These are phyloP conservation scores for Bembecia ichneumoniformis DNA, from an alignment of 2,888 invertebrate genomes.

Conservation along the genomic window DNA sequence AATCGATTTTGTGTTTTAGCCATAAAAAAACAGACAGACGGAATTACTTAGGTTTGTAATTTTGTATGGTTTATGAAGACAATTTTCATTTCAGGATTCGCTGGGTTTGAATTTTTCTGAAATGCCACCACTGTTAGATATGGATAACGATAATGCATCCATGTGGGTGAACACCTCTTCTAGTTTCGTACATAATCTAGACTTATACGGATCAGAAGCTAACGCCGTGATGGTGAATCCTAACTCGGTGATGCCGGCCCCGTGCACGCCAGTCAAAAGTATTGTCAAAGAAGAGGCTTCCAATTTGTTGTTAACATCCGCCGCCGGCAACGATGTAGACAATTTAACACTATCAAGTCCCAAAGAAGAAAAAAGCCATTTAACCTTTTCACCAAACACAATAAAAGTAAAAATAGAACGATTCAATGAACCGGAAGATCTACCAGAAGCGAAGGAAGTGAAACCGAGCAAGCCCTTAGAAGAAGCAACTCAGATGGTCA, in stretches of 20 bases:
- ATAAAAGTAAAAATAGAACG: constrained; percentile 69
- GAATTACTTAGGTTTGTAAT: background rate
- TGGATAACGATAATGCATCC: constrained; percentile 76
- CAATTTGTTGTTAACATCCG: constrained; percentile 59
- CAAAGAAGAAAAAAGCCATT: constrained; percentile 77
- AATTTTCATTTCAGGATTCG: constrained; percentile 57
- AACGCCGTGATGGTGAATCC: constrained; percentile 90
- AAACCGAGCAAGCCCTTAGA: constrained; percentile 41
- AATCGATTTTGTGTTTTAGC: too few species aligned
- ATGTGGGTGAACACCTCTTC: constrained; percentile 75
- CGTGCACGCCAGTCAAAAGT: constrained; percentile 68
- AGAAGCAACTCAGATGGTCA: constrained; percentile 66
- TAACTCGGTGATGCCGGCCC: constrained; percentile 88
- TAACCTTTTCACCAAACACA: constrained; percentile 79
- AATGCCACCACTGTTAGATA: constrained; percentile 75
- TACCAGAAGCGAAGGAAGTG: constrained; percentile 21
- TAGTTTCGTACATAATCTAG: constrained; percentile 77
- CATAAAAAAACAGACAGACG: too few species aligned
- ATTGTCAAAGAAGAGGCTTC: constrained; percentile 64
- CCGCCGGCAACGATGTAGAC: constrained; percentile 37
- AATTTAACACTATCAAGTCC: constrained; percentile 73
- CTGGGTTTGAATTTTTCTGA: constrained; percentile 75
- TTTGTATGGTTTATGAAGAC: background rate
- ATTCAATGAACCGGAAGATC: constrained; percentile 24
- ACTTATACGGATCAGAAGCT: constrained; percentile 79